Evolutionary conservation across 37 sponge, comb jelly and placozoan genomes (phyloP).

Genomic region (Oopsacas minuta): DNA sequence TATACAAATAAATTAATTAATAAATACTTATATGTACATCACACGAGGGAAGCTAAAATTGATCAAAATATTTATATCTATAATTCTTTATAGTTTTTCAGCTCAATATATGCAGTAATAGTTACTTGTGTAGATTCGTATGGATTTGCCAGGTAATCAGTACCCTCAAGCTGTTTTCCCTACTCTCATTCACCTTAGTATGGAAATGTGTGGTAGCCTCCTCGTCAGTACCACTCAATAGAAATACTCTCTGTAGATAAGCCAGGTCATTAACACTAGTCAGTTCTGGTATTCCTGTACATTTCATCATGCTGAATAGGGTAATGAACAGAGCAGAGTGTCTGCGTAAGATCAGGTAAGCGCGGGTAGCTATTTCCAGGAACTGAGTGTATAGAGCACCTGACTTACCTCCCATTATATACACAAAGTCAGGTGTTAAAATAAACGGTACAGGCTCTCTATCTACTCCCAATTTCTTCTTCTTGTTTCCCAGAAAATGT

Average conservation of each 20-base stretch:
- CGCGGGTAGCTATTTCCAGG: conserved; percentile 53
- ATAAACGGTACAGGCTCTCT: conserved; percentile 92
- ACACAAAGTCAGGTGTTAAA: conserved; percentile 85
- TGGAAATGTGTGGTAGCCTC: conserved; percentile 60
- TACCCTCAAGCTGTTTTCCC: conserved; percentile 56
- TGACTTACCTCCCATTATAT: conserved; percentile 79
- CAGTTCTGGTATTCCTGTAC: conserved; percentile 74
- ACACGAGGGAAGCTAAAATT: neutral
- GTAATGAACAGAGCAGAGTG: conserved; percentile 66
- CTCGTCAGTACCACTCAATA: conserved; percentile 36
- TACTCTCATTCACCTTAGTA: conserved; percentile 46
- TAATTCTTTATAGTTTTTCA: no score
- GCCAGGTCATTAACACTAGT: conserved; percentile 63
- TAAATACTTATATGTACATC: no score
- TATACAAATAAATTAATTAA: no score
- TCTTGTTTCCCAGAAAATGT: conserved; percentile 91
- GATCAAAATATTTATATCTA: neutral
- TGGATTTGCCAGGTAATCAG: conserved; percentile 61
- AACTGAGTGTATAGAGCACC: conserved; percentile 50
- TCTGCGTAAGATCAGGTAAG: conserved; percentile 57
- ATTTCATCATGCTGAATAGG: conserved; percentile 76
- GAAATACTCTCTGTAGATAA: conserved; percentile 51
- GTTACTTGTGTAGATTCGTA: conserved; percentile 19
- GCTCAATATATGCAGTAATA: no score
- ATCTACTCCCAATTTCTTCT: conserved; percentile 63